Evolutionary conservation across 2,888 invertebrate species (phyloP), one percentile per base, ranked within the genome.

Genomic region (Zele albiditarsus): DNA sequence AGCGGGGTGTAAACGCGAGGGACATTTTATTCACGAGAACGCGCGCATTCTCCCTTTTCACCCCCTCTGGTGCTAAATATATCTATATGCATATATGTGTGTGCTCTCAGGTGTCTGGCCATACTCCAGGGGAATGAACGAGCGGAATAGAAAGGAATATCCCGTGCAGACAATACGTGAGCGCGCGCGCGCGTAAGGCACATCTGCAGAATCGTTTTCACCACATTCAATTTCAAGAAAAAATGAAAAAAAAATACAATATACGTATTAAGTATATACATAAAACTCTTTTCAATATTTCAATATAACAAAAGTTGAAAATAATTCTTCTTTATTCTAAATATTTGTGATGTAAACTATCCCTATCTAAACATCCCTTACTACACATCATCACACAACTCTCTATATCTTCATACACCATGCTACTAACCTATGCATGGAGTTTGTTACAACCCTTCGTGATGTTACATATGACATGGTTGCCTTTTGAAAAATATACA

Each of bases 391-490:
- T 75, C 71, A 73, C 77, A 53, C 71, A 31, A 60, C 78, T 73
- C 57, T 58, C 6, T 53, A 20, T 53, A 73, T 77, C 73, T 46
- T 28, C 23, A 27, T 77, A 72, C 76, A 75, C 74, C 73, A 74
- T 78, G 75, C 83, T 82, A 82, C 85, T 86, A 86, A 82, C 80
- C 81, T 83, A 85, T 85, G 85, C 85, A 85, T 85, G 83, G 84
- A 84, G 82, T 79, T 80, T 78, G 77, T 71, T 73, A 76, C 79
- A 25, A 23, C 33, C 31, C 74, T 53, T 20, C 20, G 8, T 20
- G 4, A 53, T 63, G 76, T 69, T 74, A 76, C 71, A 73, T 71
- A 58, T 70, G 65, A 42, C 68, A 62, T 28, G 27, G 60, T 57
- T 74, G 72, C 71, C 70, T 79, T 75, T 77, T 71, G 68, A 68